Base-by-base conservation (phyloP, 2,113 vertebrate species). In the Ageneiosus marmoratus region DNA sequence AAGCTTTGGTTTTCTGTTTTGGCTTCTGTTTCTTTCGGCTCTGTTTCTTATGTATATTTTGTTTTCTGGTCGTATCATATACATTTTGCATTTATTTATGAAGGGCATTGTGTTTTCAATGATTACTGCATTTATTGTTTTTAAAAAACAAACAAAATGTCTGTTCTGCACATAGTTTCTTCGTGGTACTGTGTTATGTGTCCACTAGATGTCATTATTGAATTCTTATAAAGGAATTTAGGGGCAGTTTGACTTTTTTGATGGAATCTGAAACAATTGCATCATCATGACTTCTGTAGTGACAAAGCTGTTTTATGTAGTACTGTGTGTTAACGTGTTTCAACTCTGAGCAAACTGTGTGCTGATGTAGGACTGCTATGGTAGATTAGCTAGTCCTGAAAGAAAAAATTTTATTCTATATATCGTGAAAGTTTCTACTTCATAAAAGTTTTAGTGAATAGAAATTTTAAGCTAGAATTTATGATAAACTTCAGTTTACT, bases 181-280 rank as follows among this genome's bases (percentile, higher is more conserved):
- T 41, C 2, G 3, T 67, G n/a, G 20, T 34, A 20, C 12, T 51
- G 29, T 73, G 48, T 20, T 27, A 44, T 78, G 22, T 78, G 78
- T 55, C 74, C 85, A 87, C 82, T 55, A 63, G 82, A 74, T 81
- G 85, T 67, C 82, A 87, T 27, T 65, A 51, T 78, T 76, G 63
- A 73, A 27, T 37, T 41, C 50, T 51, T 77, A 53, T 77, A 34
- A 78, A 62, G 20, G 46, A 18, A 55, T 60, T 72, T n/a, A 12
- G 16, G 6, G 67, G 67, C 67, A 62, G 16, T 29, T 55, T 73
- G 69, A 2, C 10, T 22, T 41, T 56, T 73, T 24, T 86, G 9
- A 69, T 67, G 44, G 24, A 27, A 15, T 3, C 9, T n/a, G 3
- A 75, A 65, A 27, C 11, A 73, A 27, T 63, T 27, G 10, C 55